These are phyloP conservation scores for Cheilosia urbana DNA, from an alignment of 2,888 invertebrate species.

Conservation along the genomic window DNA sequence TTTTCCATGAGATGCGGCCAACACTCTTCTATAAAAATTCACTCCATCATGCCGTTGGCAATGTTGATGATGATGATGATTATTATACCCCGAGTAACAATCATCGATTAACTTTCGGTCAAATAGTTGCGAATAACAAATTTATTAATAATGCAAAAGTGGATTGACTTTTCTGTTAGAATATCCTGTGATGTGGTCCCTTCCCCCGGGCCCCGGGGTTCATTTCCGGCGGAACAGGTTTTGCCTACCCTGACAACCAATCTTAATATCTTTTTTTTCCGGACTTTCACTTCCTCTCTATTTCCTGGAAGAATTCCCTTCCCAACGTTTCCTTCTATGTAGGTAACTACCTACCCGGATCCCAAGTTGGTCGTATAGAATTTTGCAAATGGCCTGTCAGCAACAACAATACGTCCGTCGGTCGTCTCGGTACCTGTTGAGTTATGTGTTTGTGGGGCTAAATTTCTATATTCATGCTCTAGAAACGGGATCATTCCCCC, in stretches of 20 bases:
- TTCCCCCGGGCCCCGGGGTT: conserved; percentile 64
- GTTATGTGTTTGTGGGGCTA: conserved; percentile 55
- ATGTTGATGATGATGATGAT: conserved; percentile 36
- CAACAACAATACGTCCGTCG: conserved; percentile 10
- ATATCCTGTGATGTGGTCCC: conserved; percentile 18
- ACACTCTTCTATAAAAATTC: too few relatives aligned
- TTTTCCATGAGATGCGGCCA: conserved; percentile 42
- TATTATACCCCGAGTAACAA: conserved; percentile 55
- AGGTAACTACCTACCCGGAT: conserved; percentile 21
- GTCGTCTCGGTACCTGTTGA: conserved; percentile 69
- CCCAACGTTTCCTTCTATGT: conserved; percentile 27
- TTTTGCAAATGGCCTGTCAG: conserved; percentile 57
- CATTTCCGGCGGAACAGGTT: conserved; percentile 74
- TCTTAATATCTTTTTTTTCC: conserved; percentile 67
- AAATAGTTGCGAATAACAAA: conserved; percentile 70
- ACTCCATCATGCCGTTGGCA: neutral
- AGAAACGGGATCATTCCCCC: neutral
- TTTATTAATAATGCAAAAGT: conserved; percentile 66
- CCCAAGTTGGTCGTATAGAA: conserved; percentile 63
- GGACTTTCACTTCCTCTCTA: conserved; percentile 66
- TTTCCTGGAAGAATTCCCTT: conserved; percentile 49
- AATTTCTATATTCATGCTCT: conserved; percentile 50
- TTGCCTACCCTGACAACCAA: conserved; percentile 63
- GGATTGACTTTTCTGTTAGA: conserved; percentile 21
- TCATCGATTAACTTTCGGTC: conserved; percentile 72